Percentiles rank a stretch among this genome's conserved stretches.
Evolutionary conservation across 2,113 vertebrate species (phyloP).

Genomic region (Numida meleagris): DNA sequence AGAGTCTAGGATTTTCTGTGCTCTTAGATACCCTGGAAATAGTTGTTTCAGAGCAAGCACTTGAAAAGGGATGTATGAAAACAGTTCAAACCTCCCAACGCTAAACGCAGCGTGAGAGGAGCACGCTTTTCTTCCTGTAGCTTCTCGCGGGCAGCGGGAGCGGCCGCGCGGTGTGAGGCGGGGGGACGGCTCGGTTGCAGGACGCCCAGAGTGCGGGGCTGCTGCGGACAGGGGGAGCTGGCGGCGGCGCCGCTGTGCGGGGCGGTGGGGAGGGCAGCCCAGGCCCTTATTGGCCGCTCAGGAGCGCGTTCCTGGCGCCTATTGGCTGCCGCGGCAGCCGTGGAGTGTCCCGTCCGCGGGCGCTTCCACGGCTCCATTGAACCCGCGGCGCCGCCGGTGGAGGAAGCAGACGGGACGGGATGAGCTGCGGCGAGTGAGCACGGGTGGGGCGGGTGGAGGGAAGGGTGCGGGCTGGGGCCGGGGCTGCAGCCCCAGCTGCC

Average conservation of each 20-base stretch:
- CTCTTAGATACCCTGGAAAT: not conserved
- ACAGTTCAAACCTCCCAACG: accelerated
- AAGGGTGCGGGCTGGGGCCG: not conserved
- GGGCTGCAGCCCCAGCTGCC: not conserved
- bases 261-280: not conserved
- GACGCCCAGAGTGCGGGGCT: too few species aligned
- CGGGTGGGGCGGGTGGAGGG: not conserved
- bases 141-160: not conserved
- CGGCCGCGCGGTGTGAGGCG: not conserved
- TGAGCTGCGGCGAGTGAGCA: constrained; percentile 34
- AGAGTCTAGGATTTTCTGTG: not conserved
- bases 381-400: not conserved
- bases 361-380: not conserved
- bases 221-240: too few species aligned
- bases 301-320: not conserved
- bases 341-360: not conserved
- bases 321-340: not conserved
- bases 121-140: accelerated
- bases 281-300: not conserved
- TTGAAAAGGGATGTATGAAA: accelerated
- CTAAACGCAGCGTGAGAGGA: accelerated
- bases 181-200: too few species aligned
- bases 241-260: too few species aligned
- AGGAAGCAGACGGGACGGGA: not conserved
- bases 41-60: not conserved